A percentile compares a stretch with the other conserved stretches of the same genome.
Evolutionary conservation across 2,797 vertebrate genomes (phyloP).

Genomic region (Phoxinus dragarum): DNA sequence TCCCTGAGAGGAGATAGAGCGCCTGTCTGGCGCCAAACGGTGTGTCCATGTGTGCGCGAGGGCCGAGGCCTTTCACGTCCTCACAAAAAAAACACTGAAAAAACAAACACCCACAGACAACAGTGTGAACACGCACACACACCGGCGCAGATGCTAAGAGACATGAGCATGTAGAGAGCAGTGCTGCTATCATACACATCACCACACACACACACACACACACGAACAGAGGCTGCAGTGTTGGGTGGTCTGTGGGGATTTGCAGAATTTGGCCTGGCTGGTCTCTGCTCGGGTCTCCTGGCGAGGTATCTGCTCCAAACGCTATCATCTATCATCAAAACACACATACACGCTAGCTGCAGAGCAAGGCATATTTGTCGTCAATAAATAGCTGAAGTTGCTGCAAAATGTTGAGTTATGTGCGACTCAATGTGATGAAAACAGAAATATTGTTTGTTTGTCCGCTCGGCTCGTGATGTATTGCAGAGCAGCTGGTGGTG

Average conservation of each 20-base stretch:
- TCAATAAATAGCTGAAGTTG: slow-evolving; percentile 31
- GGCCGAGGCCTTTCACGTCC: slow-evolving; percentile 12
- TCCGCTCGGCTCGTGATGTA: slow-evolving; percentile 50
- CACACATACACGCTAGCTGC: slow-evolving; percentile 65
- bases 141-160: slow-evolving; percentile 26
- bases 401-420: slow-evolving; percentile 37
- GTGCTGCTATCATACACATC: slow-evolving; percentile 26
- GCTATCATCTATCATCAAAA: slow-evolving; percentile 97
- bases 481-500: slow-evolving; percentile 54
- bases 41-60: slow-evolving; percentile 69
- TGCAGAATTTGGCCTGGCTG: slow-evolving; percentile 97
- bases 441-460: slow-evolving; percentile 56
- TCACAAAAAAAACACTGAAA: slow-evolving; percentile 34
- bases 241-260: slow-evolving; percentile 96
- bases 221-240: slow-evolving; percentile 98
- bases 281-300: slow-evolving; percentile 88
- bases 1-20: slow-evolving; percentile 89
- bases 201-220: slow-evolving; percentile 89
- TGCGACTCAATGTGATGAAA: slow-evolving; percentile 36
- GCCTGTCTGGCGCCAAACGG: slow-evolving; percentile 96
- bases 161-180: slow-evolving; percentile 14
- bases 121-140: slow-evolving; percentile 57
- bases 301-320: slow-evolving; percentile 95
- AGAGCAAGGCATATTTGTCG: slow-evolving; percentile 32
- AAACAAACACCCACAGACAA: slow-evolving; percentile 48